phyloP scores from a whole-genome alignment of 2,888 invertebrate species.

The Pelosia muscerda region DNA sequence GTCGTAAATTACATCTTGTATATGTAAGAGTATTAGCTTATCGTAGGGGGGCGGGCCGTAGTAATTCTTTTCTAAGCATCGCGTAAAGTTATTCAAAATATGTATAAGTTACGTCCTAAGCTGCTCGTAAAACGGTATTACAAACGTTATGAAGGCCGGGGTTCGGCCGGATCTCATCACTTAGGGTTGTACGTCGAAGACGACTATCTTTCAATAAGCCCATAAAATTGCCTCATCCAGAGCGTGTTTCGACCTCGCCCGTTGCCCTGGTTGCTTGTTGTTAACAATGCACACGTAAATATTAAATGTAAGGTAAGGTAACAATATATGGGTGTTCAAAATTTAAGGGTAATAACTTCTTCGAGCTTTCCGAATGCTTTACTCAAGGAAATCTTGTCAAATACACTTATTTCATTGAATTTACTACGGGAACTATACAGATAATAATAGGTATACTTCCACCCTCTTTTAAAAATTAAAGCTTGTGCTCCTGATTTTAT shows the following conservation, averaged over 20 bases:
- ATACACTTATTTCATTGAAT: constrained; percentile 56
- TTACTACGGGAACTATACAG: background rate
- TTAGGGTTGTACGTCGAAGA: constrained; percentile 76
- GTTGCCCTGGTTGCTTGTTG: constrained; percentile 58
- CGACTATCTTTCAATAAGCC: constrained; percentile 80
- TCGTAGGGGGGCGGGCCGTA: constrained; percentile 64
- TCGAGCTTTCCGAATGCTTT: constrained; percentile 63
- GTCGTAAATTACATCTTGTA: constrained; percentile 37
- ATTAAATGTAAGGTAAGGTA: constrained; percentile 75
- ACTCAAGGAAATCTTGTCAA: constrained; percentile 67
- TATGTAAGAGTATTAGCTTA: constrained; percentile 56
- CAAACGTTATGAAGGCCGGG: constrained; percentile 81
- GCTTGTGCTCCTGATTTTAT: too few relatives aligned
- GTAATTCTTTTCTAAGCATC: constrained; percentile 78
- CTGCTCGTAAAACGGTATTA: constrained; percentile 83
- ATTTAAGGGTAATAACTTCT: constrained; percentile 77
- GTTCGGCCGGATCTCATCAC: constrained; percentile 82
- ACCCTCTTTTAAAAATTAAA: background rate
- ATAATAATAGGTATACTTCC: background rate
- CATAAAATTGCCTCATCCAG: constrained; percentile 75
- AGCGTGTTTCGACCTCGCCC: constrained; percentile 60
- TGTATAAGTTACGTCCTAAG: constrained; percentile 83
- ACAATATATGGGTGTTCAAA: constrained; percentile 76
- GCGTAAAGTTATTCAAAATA: constrained; percentile 83
- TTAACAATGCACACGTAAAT: constrained; percentile 76